phyloP scores from a whole-genome alignment of 2,797 vertebrate genomes.

The Acrossocheilus fasciatus region DNA sequence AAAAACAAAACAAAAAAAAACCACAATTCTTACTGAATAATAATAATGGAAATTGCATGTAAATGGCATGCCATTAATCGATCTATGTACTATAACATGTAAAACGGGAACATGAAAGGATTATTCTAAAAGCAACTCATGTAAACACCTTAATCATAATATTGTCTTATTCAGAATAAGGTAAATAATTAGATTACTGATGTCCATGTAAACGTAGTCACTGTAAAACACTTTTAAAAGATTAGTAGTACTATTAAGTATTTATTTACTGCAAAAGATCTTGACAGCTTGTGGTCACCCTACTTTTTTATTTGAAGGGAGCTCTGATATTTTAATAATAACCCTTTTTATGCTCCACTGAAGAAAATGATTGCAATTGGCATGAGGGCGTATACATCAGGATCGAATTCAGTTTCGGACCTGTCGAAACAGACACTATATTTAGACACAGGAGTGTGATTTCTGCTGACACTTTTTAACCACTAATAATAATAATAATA shows the following conservation, averaged over 20 bases:
- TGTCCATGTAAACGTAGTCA: too few species aligned
- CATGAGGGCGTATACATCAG: background rate
- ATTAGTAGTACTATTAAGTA: background rate
- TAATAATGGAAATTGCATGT: too few species aligned
- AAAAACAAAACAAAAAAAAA: too few species aligned
- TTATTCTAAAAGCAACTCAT: too few species aligned
- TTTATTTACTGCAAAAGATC: background rate
- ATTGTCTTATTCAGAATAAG: too few species aligned
- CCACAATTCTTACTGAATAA: too few species aligned
- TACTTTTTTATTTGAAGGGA: background rate
- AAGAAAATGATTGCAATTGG: background rate
- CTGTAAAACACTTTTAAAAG: too few species aligned
- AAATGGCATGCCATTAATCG: too few species aligned
- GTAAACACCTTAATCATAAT: too few species aligned
- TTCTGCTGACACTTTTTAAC: background rate
- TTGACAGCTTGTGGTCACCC: background rate
- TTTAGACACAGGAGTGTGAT: background rate
- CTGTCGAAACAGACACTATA: background rate
- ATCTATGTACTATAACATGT: too few species aligned
- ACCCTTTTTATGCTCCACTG: background rate
- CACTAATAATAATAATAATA: background rate
- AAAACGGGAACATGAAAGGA: too few species aligned
- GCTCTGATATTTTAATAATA: background rate
- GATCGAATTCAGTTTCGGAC: background rate
- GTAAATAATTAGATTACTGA: too few species aligned